Base-by-base conservation (phyloP, 2,888 invertebrate genomes). In the Scaeva pyrastri region DNA sequence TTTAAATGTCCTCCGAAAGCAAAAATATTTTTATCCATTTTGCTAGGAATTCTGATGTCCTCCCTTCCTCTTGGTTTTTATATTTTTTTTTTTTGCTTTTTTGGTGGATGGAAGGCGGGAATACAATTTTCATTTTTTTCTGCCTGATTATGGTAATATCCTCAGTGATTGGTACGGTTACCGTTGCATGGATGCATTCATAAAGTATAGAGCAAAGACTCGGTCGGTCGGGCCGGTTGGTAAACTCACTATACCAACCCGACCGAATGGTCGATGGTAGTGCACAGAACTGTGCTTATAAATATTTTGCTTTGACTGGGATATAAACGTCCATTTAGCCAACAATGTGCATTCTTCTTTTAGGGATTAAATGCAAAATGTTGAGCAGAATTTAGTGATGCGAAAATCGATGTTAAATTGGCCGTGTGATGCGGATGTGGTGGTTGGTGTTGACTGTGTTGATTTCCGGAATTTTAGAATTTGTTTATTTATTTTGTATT, bases 71-170 rank as follows among this genome's bases (percentile, higher is more conserved):
- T 26, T 14, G 23, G 26, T 16, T 50, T 19, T 1, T 48, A n/a
- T 60, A 41, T 43, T 43, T 21, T 10, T 5, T 39, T 39, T 50
- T 21, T 50, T 21, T 21, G 2, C n/a, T n/a, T 5, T 43, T 16
- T 19, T 16, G 2, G 10, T 16, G 52, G 23, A n/a, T 3, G 14
- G 58, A 43, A 48, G 16, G 55, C 41, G 39, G 31, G 48, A 11
- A 12, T 31, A 21, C 41, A 36, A 36, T 78, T 68, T 50, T 50
- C 8, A 72, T 73, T 68, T 68, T 68, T 68, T 68, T 8, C 39
- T 68, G 68, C 68, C 31, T 75, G 84, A 81, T 81, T 85, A 85
- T 85, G 81, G 81, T 81, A 85, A 81, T 81, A 76, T 81, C 56
- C 58, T 73, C 72, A 81, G 81, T 85, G 85, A 85, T 85, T 85